These are phyloP conservation scores for Pristionchus arcanus DNA, from an alignment of 2,888 invertebrate species.

Conservation along the genomic window DNA sequence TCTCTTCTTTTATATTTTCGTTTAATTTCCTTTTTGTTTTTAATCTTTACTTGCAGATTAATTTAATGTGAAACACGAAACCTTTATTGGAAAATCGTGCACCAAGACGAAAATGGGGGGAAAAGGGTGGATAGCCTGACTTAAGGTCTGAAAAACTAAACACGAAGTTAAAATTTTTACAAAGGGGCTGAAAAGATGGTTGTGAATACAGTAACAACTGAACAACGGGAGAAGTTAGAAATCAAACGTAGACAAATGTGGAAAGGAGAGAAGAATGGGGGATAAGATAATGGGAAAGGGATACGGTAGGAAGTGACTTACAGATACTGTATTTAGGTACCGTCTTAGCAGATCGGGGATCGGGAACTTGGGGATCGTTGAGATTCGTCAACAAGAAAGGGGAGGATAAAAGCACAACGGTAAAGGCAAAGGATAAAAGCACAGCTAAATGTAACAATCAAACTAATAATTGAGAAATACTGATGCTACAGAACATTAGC, in stretches of 20 bases:
- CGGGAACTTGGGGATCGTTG: background rate
- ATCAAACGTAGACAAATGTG: constrained; percentile 30
- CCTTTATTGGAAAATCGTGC: constrained; percentile 43
- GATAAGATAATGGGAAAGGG: background rate
- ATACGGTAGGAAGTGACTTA: background rate
- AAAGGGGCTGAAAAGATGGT: constrained; percentile 34
- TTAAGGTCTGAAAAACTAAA: constrained; percentile 34
- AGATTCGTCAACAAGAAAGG: constrained; percentile 25
- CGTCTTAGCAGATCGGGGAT: constrained; percentile 27
- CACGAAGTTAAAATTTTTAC: constrained; percentile 38
- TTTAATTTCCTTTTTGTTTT: background rate
- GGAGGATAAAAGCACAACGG: background rate
- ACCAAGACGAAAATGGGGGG: background rate
- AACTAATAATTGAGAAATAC: constrained; percentile 35
- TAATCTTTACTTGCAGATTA: background rate
- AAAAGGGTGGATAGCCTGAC: constrained; percentile 26
- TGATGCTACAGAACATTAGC: constrained; percentile 7
- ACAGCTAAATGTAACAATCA: constrained; percentile 41
- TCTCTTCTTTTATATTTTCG: no score
- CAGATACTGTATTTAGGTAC: constrained; percentile 25
- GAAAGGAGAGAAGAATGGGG: background rate
- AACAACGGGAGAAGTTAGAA: constrained; percentile 38
- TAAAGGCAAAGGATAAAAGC: background rate
- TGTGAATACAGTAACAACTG: constrained; percentile 49
- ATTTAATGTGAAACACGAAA: constrained; percentile 6